Percentiles rank a stretch among this genome's conserved stretches.
These are phyloP conservation scores for Pheosia gnoma DNA, from an alignment of 2,888 invertebrate species.

Conservation along the genomic window DNA sequence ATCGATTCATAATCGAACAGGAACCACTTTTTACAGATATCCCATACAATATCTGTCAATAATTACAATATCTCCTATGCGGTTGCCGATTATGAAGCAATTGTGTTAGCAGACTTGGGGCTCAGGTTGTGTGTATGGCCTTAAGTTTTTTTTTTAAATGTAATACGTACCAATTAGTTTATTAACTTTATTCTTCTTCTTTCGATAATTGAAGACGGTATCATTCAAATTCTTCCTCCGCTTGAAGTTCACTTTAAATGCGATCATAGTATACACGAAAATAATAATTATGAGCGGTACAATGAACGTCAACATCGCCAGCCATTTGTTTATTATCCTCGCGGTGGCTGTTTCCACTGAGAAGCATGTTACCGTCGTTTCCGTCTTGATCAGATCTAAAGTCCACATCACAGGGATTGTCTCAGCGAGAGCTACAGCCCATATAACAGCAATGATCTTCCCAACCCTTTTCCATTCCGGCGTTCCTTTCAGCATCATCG, in stretches of 20 bases:
- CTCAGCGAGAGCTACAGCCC: conserved; percentile 42
- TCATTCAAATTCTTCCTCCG: conserved; percentile 28
- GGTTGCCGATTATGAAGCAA: too few relatives aligned
- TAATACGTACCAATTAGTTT: conserved; percentile 43
- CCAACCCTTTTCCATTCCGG: conserved; percentile 31
- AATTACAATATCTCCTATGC: too few relatives aligned
- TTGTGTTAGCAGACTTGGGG: too few relatives aligned
- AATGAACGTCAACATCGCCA: conserved; percentile 35
- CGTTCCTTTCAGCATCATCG: conserved; percentile 32
- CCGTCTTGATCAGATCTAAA: conserved; percentile 32
- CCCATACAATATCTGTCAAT: too few relatives aligned
- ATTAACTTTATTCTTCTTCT: conserved; percentile 43
- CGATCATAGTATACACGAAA: conserved; percentile 44
- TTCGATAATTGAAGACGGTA: conserved; percentile 36
- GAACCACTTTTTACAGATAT: too few relatives aligned
- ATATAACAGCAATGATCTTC: conserved; percentile 34
- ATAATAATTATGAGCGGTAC: conserved; percentile 41
- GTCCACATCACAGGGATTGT: conserved; percentile 37
- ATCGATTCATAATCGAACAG: too few relatives aligned
- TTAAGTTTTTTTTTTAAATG: background rate
- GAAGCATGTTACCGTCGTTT: conserved; percentile 32
- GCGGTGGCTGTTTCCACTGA: conserved; percentile 15
- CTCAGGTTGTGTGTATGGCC: too few relatives aligned
- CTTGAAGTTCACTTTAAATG: conserved; percentile 38
- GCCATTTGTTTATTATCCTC: conserved; percentile 27